These are phyloP conservation scores for Alectoris magna DNA, from an alignment of 2,797 vertebrate genomes.

Conservation along the genomic window DNA sequence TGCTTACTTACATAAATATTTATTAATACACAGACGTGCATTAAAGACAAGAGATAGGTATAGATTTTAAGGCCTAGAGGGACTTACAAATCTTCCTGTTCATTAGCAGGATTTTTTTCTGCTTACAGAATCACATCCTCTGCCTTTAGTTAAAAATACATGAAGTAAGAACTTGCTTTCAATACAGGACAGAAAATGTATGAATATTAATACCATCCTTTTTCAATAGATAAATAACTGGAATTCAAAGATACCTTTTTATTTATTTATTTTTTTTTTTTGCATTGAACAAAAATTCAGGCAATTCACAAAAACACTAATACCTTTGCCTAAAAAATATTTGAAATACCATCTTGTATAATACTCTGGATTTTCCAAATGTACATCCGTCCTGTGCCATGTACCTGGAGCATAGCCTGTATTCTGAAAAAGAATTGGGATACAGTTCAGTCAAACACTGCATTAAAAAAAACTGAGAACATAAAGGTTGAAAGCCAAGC, in stretches of 20 bases:
- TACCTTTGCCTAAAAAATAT: slow-evolving; percentile 99
- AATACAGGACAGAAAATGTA: neutral
- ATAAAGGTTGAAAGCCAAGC: neutral
- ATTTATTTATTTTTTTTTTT: slow-evolving; percentile 4
- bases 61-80: neutral
- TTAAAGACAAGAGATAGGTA: neutral
- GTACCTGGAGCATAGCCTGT: slow-evolving; percentile 88
- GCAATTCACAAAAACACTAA: slow-evolving; percentile 4
- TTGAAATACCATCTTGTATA: slow-evolving; percentile 99
- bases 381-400: slow-evolving; percentile 97
- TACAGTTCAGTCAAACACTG: neutral
- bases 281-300: neutral
- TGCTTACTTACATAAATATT: neutral
- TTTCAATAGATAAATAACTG: neutral
- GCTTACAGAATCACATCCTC: neutral
- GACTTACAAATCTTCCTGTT: neutral
- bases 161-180: neutral
- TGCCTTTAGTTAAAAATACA: neutral
- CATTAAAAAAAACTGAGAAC: neutral
- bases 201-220: neutral
- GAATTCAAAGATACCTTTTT: neutral
- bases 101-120: neutral
- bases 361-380: slow-evolving; percentile 99
- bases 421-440: slow-evolving; percentile 80
- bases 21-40: neutral